These are phyloP conservation scores for Megamerina dolium DNA, from an alignment of 2,888 invertebrate species.

Conservation along the genomic window DNA sequence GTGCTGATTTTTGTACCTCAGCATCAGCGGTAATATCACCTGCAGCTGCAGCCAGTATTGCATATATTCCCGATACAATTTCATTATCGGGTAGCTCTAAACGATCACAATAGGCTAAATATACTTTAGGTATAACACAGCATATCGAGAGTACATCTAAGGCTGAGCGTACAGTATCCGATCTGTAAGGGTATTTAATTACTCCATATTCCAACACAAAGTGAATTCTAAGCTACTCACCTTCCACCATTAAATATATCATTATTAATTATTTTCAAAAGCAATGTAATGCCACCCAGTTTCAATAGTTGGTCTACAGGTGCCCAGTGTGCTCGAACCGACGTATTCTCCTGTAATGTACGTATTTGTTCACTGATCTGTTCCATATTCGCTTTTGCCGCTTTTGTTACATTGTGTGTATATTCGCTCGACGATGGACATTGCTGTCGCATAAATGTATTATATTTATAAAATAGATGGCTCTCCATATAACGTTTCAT, in stretches of 20 bases:
- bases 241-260: conserved; percentile 79
- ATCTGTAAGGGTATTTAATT: conserved; percentile 52
- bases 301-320: conserved; percentile 83
- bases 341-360: conserved; percentile 67
- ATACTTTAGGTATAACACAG: conserved; percentile 79
- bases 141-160: conserved; percentile 87
- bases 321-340: conserved; percentile 74
- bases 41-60: conserved; percentile 80
- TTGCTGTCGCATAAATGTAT: conserved; percentile 60
- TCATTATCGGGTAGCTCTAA: conserved; percentile 72
- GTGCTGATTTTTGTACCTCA: conserved; percentile 86
- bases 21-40: conserved; percentile 87
- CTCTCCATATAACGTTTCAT: conserved; percentile 87
- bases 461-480: conserved; percentile 76
- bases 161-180: conserved; percentile 75
- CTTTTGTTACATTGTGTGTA: conserved; percentile 52
- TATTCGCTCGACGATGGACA: conserved; percentile 45
- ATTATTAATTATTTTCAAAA: conserved; percentile 82
- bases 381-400: conserved; percentile 65
- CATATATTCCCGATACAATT: conserved; percentile 71
- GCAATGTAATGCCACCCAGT: conserved; percentile 73
- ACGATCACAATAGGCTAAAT: conserved; percentile 65
- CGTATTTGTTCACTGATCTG: conserved; percentile 83
- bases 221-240: conserved; percentile 36
- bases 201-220: not conserved